Percentiles rank a stretch among this genome's conserved stretches.
These are phyloP conservation scores for Platyura marginata DNA, from an alignment of 1,140 invertebrate genomes.

Conservation along the genomic window DNA sequence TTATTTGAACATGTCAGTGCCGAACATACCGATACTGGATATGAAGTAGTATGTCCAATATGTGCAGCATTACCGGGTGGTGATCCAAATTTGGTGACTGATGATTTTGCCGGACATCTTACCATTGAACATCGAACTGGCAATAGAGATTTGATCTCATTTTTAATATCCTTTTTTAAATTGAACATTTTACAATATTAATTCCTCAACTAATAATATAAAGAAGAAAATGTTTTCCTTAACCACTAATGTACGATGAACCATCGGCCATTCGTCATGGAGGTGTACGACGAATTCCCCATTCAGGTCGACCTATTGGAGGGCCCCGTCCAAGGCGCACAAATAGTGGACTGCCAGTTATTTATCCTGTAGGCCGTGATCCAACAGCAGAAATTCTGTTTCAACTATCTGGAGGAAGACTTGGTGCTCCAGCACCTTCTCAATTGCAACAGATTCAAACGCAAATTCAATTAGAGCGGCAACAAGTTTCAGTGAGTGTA, in stretches of 20 bases:
- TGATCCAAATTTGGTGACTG: conserved; percentile 92
- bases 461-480: conserved; percentile 72
- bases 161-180: conserved; percentile 49
- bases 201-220: neutral
- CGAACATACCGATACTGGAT: conserved; percentile 22
- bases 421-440: conserved; percentile 48
- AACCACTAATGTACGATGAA: conserved; percentile 52
- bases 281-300: conserved; percentile 68
- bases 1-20: conserved; percentile 83
- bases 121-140: conserved; percentile 83
- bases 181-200: conserved; percentile 1
- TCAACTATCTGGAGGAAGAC: conserved; percentile 75
- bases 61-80: conserved; percentile 89
- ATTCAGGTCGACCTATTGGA: conserved; percentile 56
- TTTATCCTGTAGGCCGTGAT: conserved; percentile 74
- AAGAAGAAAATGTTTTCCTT: conserved; percentile 26
- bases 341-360: conserved; percentile 61
- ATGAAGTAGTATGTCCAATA: conserved; percentile 74
- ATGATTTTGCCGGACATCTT: conserved; percentile 93
- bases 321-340: conserved; percentile 54
- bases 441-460: conserved; percentile 78
- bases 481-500: conserved; percentile 50
- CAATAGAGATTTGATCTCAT: conserved; percentile 69
- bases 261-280: conserved; percentile 62
- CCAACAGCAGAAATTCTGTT: conserved; percentile 86